A percentile compares a stretch with the other conserved stretches of the same genome.
These are phyloP conservation scores for Exocentrus adspersus DNA, from an alignment of 2,888 invertebrate species.

Conservation along the genomic window DNA sequence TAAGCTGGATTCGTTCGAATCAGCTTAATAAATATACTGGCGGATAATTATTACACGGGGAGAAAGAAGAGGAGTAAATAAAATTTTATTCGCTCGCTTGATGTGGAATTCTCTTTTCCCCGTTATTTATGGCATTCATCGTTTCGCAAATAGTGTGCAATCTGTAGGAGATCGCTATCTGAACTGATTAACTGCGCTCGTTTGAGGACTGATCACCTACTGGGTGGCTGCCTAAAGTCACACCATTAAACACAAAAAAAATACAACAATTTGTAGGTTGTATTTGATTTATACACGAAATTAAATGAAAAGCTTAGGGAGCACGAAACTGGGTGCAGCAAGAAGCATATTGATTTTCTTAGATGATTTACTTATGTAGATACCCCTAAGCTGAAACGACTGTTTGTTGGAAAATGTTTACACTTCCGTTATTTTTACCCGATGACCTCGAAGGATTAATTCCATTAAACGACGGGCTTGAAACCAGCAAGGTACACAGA, in stretches of 20 bases:
- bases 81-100: slow-evolving; percentile 11
- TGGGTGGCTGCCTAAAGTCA: too few relatives aligned
- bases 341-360: not conserved
- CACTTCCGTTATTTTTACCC: slow-evolving; percentile 2
- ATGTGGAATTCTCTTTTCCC: not conserved
- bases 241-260: too few relatives aligned
- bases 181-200: too few relatives aligned
- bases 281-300: too few relatives aligned
- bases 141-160: not conserved
- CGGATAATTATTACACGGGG: slow-evolving; percentile 39
- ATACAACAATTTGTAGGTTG: too few relatives aligned
- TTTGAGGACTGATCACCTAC: too few relatives aligned
- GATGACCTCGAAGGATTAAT: slow-evolving; percentile 19
- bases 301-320: too few relatives aligned
- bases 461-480: slow-evolving; percentile 15
- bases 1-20: slow-evolving; percentile 48
- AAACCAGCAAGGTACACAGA: slow-evolving; percentile 9
- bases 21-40: slow-evolving; percentile 44
- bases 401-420: not conserved
- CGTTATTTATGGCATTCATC: not conserved
- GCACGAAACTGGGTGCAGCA: too few relatives aligned
- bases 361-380: not conserved
- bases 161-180: too few relatives aligned
- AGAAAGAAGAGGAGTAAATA: slow-evolving; percentile 30
- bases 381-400: not conserved